Evolutionary conservation across 2,797 vertebrate genomes (phyloP), one percentile per base, ranked within the genome.

Genomic region (Mergus octosetaceus): DNA sequence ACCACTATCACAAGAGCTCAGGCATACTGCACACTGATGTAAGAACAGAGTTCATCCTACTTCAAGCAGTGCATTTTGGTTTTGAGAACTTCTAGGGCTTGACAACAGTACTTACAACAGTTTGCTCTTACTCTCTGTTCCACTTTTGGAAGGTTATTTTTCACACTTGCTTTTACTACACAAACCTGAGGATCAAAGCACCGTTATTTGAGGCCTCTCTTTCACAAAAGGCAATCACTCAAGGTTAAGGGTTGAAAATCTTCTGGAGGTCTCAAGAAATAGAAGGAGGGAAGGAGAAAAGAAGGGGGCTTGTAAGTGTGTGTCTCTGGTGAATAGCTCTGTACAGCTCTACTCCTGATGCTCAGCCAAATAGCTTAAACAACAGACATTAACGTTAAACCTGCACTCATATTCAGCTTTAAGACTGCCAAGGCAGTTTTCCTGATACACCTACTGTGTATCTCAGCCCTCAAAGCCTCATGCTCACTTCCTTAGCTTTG

Each of bases 401-500:
- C 87, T 94, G 79, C 39, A 32, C 73, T 97, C 97, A 89, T 80
- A 60, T 54, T 53, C 94, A 72, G 81, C 57, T 58, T 34, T 0
- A 13, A 81, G 41, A 24, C 60, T 94, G 89, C 95, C 96, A 96
- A 70, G 93, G 90, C 75, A 73, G 80, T 83, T 94, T 95, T 90
- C 85, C 81, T 80, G 92, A 88, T 93, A 83, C 13, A 80, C 92
- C 94, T 79, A 70, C 47, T 57, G 88, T 64, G 64, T 62, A 95
- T 94, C 91, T 86, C 91, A 87, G 95, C 95, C 95, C 95, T 56
- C 21, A 24, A 57, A 93, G 89, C 87, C 93, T 97, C 96, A 92
- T 6, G 56, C 94, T 95, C 97, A 89, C 95, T 94, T 97, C 97
- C 95, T 92, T 92, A 97, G 96, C 94, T 91, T 56, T 64, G 91